These are phyloP conservation scores for Gouania willdenowi DNA, from an alignment of 2,797 vertebrate genomes.

Conservation along the genomic window DNA sequence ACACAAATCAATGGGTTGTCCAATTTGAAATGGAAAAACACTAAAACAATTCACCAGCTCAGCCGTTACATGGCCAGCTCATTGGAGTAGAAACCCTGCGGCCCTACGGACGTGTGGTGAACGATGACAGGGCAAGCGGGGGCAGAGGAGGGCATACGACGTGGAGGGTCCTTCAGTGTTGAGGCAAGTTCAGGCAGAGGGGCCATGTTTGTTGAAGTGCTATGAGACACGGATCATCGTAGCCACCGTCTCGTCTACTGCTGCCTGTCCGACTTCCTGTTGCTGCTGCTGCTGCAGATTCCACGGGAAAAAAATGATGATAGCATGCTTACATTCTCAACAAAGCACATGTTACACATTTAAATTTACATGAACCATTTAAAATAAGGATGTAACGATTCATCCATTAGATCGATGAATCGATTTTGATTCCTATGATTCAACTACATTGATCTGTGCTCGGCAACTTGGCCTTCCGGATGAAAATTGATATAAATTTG, in stretches of 20 bases:
- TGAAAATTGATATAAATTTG: no score
- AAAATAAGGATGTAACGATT: no score
- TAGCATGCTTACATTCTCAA: no score
- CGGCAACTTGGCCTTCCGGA: no score
- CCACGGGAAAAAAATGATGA: no score
- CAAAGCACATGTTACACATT: no score
- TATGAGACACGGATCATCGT: constrained; percentile 94
- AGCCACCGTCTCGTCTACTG: constrained; percentile 87
- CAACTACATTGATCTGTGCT: no score
- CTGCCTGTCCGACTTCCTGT: constrained; percentile 82
- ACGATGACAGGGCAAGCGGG: background rate
- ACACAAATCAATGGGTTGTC: no score
- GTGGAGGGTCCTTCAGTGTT: constrained; percentile 22
- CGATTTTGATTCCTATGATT: no score
- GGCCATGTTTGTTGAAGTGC: constrained; percentile 39
- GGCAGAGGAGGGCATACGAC: background rate
- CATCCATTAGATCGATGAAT: no score
- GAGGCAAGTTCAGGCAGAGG: constrained; percentile 19
- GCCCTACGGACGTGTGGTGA: constrained; percentile 9
- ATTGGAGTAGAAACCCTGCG: constrained; percentile 61
- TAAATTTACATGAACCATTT: no score
- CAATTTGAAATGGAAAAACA: constrained; percentile 13
- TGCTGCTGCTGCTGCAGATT: no score
- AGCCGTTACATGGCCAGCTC: constrained; percentile 22
- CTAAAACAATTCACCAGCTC: constrained; percentile 21